Conservation (phyloP, 2,888 invertebrate species). For the Coenonympha arcania region DNA sequence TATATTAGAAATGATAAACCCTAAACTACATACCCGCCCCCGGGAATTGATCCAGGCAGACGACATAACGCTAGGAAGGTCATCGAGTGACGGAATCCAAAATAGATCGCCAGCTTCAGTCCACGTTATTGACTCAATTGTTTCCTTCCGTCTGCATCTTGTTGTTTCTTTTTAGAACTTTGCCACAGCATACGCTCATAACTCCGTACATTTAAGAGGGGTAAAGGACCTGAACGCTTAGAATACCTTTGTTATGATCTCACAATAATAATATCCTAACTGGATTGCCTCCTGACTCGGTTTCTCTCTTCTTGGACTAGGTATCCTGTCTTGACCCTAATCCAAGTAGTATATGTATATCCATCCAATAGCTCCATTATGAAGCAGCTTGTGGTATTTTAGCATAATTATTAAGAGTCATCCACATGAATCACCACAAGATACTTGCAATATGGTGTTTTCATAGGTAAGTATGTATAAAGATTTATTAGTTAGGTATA, state of each 20-base stretch:
- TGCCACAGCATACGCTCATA: neutral
- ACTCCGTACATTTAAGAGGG: neutral
- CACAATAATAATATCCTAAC: no score
- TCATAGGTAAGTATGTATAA: no score
- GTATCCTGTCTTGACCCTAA: no score
- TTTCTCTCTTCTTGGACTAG: no score
- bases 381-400: neutral
- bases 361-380: no score
- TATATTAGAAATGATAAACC: no score
- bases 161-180: constrained; percentile 37
- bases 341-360: neutral
- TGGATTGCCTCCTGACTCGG: no score
- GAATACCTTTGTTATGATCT: no score
- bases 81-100: constrained; percentile 28
- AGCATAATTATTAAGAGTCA: neutral
- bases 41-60: no score
- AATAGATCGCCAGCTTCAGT: constrained; percentile 36
- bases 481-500: no score
- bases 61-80: no score
- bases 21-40: no score
- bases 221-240: neutral
- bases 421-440: neutral
- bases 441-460: neutral
- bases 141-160: constrained; percentile 52
- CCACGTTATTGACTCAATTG: constrained; percentile 55